Base-by-base conservation (phyloP, 1,140 invertebrate species). In the Drosophila dunni region DNA sequence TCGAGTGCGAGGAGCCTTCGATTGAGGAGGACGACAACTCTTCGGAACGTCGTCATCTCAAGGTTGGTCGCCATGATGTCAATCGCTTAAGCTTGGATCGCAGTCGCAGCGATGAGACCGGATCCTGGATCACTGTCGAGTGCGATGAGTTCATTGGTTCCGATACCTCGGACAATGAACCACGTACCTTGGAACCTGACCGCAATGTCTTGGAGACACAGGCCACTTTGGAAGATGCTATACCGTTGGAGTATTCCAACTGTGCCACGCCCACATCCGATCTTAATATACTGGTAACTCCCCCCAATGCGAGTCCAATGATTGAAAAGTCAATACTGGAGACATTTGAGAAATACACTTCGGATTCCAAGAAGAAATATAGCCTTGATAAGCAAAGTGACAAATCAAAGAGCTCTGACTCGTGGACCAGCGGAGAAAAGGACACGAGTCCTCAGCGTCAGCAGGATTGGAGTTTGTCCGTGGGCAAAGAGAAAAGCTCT, bases 331-430 rank as follows among this genome's bases (percentile, higher is more conserved):
- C 91, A 7, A 81, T 91, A 1, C 71, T 91, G 17, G 91, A 90
- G 50, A 86, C 82, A 0, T 86, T 92, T 50, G 82, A 90, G 42
- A 92, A 91, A 34, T 83, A 90, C 10, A 89, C 79, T 0, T 78
- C 75, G 13, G 85, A 91, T 8, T 75, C 15, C 36, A 90, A 82
- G 63, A 90, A 83, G 90, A 70, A 93, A 81, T 82, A 93, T 92
- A 92, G 90, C 92, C 73, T 93, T n/a, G 85, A 95, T 11, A 95
- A 95, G 88, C 91, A 94, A 60, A 95, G 94, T 73, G 95, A 95
- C 81, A 94, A 94, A 70, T 95, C 95, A 0, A 93, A 94, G 83
- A 95, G 95, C 73, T 95, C 95, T 6, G 95, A 95, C 79, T 94
- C 94, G 7, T 94, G 94, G 94, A 94, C 94, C 1, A 94, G 94